Percentiles rank a stretch among this genome's conserved stretches.
Evolutionary conservation across 2,113 vertebrate species (phyloP).

Genomic region (Chrysemys picta): DNA sequence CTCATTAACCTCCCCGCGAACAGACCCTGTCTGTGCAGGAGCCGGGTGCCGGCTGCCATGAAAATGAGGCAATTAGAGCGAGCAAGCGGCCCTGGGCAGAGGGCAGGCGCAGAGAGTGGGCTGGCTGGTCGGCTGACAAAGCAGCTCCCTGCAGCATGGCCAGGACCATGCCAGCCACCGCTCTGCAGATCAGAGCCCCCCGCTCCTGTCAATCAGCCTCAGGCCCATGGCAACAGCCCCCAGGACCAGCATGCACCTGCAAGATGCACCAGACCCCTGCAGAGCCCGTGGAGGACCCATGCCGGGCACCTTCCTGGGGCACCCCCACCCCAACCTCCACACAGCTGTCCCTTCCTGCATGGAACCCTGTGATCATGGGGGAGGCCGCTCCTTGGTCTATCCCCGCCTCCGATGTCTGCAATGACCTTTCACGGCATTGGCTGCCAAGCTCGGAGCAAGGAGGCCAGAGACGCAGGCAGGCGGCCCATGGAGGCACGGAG

Average conservation of each 20-base stretch:
- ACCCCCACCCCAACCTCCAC: neutral
- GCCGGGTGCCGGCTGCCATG: neutral
- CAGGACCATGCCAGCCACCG: too few species aligned
- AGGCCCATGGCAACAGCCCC: neutral
- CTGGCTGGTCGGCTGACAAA: neutral
- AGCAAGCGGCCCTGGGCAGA: neutral
- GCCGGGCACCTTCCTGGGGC: neutral
- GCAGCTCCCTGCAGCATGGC: neutral
- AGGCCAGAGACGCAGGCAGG: too few species aligned
- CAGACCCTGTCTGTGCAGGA: neutral
- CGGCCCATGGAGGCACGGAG: too few species aligned
- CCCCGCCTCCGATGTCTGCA: too few species aligned
- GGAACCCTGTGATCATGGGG: neutral
- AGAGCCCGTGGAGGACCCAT: neutral
- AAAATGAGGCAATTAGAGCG: neutral
- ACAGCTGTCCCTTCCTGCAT: too few species aligned
- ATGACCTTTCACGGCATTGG: too few species aligned
- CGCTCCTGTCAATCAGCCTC: neutral
- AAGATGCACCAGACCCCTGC: neutral
- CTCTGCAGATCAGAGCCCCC: neutral
- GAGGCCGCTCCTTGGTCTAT: too few species aligned
- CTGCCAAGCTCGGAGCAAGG: too few species aligned
- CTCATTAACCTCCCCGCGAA: fast-evolving
- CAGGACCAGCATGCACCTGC: neutral
- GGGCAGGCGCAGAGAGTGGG: neutral